These are phyloP conservation scores for Vombatus ursinus DNA, from an alignment of 2,113 vertebrate species.

Conservation along the genomic window DNA sequence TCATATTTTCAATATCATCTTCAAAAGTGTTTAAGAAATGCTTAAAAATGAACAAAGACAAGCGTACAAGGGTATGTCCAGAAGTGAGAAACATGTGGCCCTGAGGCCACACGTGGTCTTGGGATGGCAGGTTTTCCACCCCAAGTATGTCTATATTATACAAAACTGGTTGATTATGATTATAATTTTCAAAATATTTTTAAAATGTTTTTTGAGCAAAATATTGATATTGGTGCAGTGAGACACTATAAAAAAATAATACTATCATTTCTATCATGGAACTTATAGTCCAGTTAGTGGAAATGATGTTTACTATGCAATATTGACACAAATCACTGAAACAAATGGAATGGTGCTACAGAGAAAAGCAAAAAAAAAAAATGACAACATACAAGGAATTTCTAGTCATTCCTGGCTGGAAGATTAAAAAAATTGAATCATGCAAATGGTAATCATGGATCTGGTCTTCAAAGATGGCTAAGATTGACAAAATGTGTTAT, in stretches of 20 bases:
- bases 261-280: neutral
- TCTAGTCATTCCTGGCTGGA: neutral
- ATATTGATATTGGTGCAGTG: neutral
- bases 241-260: neutral
- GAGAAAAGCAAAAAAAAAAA: neutral
- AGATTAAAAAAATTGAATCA: neutral
- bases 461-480: neutral
- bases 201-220: neutral
- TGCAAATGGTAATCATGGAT: neutral
- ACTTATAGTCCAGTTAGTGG: neutral
- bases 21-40: neutral
- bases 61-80: neutral
- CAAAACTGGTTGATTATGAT: neutral
- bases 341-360: neutral
- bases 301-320: neutral
- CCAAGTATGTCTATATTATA: neutral
- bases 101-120: too few species aligned
- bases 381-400: neutral
- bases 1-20: slow-evolving; percentile 14
- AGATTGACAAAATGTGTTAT: neutral
- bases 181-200: neutral
- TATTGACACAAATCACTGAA: neutral
- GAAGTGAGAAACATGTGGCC: too few species aligned
- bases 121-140: too few species aligned
- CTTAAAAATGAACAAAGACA: neutral